Evolutionary conservation across 2,888 invertebrate species (phyloP).

Genomic region (Euzophera pinguis): DNA sequence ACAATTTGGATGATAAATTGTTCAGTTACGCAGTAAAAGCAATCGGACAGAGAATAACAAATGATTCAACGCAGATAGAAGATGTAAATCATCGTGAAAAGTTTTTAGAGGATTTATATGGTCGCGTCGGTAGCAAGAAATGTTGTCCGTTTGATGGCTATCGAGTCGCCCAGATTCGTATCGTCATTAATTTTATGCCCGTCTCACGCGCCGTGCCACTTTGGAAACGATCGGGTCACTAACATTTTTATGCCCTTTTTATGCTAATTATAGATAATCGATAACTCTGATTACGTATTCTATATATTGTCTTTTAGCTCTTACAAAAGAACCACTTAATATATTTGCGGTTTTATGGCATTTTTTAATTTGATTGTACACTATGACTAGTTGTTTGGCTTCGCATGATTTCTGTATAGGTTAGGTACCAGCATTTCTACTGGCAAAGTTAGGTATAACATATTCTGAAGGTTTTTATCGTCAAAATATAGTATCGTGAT

Average conservation of each 20-base stretch:
- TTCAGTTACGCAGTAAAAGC: neutral
- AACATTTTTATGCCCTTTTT: slow-evolving; percentile 12
- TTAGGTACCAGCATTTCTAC: too few relatives aligned
- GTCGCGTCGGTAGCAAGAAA: neutral
- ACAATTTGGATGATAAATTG: neutral
- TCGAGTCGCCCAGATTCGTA: neutral
- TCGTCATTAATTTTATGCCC: slow-evolving; percentile 8
- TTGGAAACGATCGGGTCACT: slow-evolving; percentile 6
- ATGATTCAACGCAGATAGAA: neutral
- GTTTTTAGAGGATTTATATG: neutral
- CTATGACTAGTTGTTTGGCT: too few relatives aligned
- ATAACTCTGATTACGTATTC: neutral
- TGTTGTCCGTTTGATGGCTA: neutral
- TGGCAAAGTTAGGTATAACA: too few relatives aligned
- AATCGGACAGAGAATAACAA: neutral
- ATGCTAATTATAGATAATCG: neutral
- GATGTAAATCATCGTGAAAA: neutral
- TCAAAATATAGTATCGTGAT: too few relatives aligned
- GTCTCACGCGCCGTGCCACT: neutral
- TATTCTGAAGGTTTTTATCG: too few relatives aligned
- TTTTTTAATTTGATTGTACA: too few relatives aligned
- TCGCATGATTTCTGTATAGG: too few relatives aligned
- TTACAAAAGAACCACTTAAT: neutral
- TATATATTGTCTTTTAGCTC: neutral
- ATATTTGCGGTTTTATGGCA: neutral